A percentile compares a stretch with the other conserved stretches of the same genome.
Evolutionary conservation across 1,140 invertebrate species (phyloP).

Genomic region (Macrocentrus cingulum): DNA sequence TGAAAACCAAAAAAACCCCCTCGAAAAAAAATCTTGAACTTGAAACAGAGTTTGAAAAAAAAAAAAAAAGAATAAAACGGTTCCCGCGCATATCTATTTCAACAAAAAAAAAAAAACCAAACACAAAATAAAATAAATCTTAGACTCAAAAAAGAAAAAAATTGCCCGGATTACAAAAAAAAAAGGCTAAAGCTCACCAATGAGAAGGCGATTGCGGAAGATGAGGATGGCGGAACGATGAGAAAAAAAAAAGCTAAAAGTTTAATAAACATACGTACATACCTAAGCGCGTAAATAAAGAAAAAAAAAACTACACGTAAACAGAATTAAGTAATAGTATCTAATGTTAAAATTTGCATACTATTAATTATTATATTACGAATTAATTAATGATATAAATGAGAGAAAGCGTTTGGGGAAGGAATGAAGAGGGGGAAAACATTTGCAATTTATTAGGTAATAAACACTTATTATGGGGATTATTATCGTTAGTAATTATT

Average conservation of each 20-base stretch:
- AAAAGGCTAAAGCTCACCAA: constrained; percentile 16
- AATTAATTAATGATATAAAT: constrained; percentile 51
- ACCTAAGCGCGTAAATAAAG: constrained; percentile 56
- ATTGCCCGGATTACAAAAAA: constrained; percentile 9
- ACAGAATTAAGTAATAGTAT: constrained; percentile 59
- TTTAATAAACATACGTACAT: constrained; percentile 53
- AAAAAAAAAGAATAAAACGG: background rate
- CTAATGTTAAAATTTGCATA: constrained; percentile 59
- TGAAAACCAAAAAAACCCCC: constrained; percentile 1
- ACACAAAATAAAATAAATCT: background rate
- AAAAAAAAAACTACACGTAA: constrained; percentile 51
- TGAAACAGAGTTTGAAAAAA: constrained; percentile 3
- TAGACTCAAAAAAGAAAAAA: background rate
- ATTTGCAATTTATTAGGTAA: constrained; percentile 50
- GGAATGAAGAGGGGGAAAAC: too few species aligned
- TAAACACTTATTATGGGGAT: too few species aligned
- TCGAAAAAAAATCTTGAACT: background rate
- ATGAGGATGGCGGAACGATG: constrained; percentile 27
- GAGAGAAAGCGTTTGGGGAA: too few species aligned
- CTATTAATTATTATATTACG: constrained; percentile 59
- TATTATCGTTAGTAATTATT: too few species aligned
- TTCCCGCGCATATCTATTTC: constrained; percentile 15
- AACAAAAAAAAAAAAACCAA: constrained; percentile 13
- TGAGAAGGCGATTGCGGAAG: constrained; percentile 29
- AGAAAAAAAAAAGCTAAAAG: constrained; percentile 28